A percentile compares a stretch with the other conserved stretches of the same genome.
Conservation (phyloP, 2,113 vertebrate species). For the Ascaphus truei region DNA sequence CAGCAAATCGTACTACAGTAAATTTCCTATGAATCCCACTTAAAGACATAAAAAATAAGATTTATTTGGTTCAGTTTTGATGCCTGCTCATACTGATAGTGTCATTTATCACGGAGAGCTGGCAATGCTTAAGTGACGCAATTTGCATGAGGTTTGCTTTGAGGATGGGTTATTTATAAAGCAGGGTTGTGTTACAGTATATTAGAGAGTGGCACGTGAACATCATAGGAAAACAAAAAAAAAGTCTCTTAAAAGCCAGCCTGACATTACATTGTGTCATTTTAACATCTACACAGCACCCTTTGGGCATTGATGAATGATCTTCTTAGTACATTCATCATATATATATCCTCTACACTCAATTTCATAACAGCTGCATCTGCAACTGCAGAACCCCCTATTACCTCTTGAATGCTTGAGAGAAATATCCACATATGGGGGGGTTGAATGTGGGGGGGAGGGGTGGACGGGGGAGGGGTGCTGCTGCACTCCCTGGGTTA, state of each 20-base stretch:
- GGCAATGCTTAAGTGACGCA: background rate
- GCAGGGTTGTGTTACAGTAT: background rate
- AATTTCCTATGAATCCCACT: background rate
- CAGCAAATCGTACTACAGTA: background rate
- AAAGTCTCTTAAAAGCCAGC: background rate
- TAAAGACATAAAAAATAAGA: background rate
- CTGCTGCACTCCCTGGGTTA: too few species aligned
- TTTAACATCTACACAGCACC: conserved; percentile 13
- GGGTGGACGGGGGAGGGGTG: too few species aligned
- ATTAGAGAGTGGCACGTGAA: background rate
- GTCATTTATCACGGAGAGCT: background rate
- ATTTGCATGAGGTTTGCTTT: background rate
- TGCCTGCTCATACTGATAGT: background rate
- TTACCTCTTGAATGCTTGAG: conserved; percentile 34
- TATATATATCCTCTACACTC: conserved; percentile 16
- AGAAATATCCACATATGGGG: background rate
- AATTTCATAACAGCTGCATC: conserved; percentile 50
- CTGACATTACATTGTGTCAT: conserved; percentile 2
- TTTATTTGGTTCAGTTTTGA: too few species aligned
- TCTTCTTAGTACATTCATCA: conserved; percentile 8
- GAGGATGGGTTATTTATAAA: background rate
- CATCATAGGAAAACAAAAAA: too few species aligned
- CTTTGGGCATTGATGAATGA: conserved; percentile 30
- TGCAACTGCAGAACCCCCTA: conserved; percentile 35
- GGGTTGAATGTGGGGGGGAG: too few species aligned